phyloP scores from a whole-genome alignment of 92 coral and sea anemone species.

The Phenganax marumi region DNA sequence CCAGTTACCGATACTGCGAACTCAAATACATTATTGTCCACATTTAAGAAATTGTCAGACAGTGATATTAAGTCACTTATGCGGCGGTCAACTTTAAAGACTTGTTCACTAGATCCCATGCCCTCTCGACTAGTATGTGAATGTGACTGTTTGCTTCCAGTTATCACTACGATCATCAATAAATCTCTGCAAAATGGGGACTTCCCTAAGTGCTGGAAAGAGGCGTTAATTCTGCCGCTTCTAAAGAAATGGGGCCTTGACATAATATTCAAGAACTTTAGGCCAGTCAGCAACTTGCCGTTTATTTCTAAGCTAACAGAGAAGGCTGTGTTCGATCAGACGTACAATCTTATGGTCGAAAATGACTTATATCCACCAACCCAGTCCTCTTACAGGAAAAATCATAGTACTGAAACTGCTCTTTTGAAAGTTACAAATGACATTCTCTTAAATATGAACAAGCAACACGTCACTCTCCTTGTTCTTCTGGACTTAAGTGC shows the following conservation, averaged over 20 bases:
- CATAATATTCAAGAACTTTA: slow-evolving; percentile 19
- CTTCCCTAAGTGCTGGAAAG: slow-evolving; percentile 55
- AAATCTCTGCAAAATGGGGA: slow-evolving; percentile 36
- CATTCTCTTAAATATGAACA: slow-evolving; percentile 50
- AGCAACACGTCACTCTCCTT: slow-evolving; percentile 45
- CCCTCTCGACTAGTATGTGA: slow-evolving; percentile 53
- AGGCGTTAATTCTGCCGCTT: slow-evolving; percentile 48
- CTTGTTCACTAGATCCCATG: slow-evolving; percentile 58
- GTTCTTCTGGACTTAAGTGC: slow-evolving; percentile 42
- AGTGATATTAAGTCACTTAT: slow-evolving; percentile 37
- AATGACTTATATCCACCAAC: slow-evolving; percentile 41
- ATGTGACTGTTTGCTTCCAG: slow-evolving; percentile 46
- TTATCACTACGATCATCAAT: slow-evolving; percentile 39
- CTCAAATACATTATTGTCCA: slow-evolving; percentile 5
- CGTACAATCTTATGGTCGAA: slow-evolving; percentile 44
- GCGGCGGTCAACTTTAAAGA: slow-evolving; percentile 32
- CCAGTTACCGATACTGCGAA: not conserved
- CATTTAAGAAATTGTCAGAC: slow-evolving; percentile 29
- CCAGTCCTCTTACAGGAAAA: slow-evolving; percentile 46
- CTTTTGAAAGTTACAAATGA: slow-evolving; percentile 33
- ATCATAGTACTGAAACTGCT: slow-evolving; percentile 47
- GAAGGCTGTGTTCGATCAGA: slow-evolving; percentile 48
- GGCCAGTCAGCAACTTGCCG: slow-evolving; percentile 46
- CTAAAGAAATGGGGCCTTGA: slow-evolving; percentile 55
- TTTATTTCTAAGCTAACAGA: slow-evolving; percentile 49